A percentile compares a stretch with the other conserved stretches of the same genome.
These are phyloP conservation scores for Orthosia gothica DNA, from an alignment of 2,888 invertebrate species.

Conservation along the genomic window DNA sequence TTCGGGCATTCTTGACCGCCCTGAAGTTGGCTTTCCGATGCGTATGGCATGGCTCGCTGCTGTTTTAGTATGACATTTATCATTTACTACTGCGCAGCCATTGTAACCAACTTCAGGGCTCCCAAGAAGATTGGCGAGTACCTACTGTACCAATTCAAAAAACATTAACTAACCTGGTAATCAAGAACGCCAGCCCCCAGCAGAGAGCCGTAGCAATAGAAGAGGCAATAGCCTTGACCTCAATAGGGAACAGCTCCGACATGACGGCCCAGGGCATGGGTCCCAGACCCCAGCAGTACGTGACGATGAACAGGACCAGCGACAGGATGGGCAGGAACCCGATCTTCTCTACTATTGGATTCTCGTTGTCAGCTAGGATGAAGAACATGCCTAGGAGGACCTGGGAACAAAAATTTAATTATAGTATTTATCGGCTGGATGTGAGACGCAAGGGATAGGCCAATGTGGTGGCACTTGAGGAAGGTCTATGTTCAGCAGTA, in stretches of 20 bases:
- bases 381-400: conserved; percentile 93
- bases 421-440: too few species aligned
- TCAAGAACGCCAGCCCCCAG: conserved; percentile 94
- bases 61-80: too few species aligned
- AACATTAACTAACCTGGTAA: conserved; percentile 92
- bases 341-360: conserved; percentile 86
- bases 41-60: too few species aligned
- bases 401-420: conserved; percentile 76
- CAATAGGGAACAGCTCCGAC: conserved; percentile 95
- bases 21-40: too few species aligned
- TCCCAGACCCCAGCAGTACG: conserved; percentile 95
- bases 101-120: too few species aligned
- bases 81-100: too few species aligned
- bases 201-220: conserved; percentile 95
- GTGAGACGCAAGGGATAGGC: too few species aligned
- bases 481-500: too few species aligned
- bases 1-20: too few species aligned
- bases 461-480: too few species aligned
- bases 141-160: neutral
- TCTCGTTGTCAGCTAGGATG: conserved; percentile 88
- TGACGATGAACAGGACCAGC: conserved; percentile 94
- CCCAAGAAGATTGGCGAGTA: too few species aligned
- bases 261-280: conserved; percentile 96
- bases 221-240: conserved; percentile 95
- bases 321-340: conserved; percentile 94